phyloP scores from a whole-genome alignment of 2,113 vertebrate species.

The Seriola aureovittata region DNA sequence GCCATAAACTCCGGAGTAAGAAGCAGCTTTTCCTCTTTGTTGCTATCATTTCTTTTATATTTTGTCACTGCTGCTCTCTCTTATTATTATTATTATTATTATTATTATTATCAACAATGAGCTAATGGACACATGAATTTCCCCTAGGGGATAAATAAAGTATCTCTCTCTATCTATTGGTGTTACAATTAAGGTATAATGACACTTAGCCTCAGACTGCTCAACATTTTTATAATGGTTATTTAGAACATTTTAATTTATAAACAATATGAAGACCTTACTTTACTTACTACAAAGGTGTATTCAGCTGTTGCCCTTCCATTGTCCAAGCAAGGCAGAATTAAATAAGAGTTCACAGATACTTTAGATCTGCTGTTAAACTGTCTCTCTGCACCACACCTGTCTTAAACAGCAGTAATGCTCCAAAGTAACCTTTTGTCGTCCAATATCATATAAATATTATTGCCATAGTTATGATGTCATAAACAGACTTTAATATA shows the following conservation, averaged over 20 bases:
- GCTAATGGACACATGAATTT: too few relatives aligned
- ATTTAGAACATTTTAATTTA: background rate
- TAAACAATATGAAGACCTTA: background rate
- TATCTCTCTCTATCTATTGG: too few relatives aligned
- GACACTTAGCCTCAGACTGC: background rate
- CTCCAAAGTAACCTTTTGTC: conserved; percentile 38
- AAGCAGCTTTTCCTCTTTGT: background rate
- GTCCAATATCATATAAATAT: conserved; percentile 1
- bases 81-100: background rate
- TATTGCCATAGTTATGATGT: conserved; percentile 13
- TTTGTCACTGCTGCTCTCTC: background rate
- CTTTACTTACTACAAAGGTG: background rate
- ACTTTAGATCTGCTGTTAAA: background rate
- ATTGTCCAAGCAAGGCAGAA: background rate
- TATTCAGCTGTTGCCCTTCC: background rate
- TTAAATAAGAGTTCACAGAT: background rate
- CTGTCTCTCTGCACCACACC: background rate
- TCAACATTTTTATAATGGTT: background rate
- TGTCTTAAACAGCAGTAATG: conserved; percentile 19
- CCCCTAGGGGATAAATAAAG: too few relatives aligned
- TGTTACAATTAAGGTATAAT: background rate
- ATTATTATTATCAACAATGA: too few relatives aligned
- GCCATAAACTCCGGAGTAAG: background rate
- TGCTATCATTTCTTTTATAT: background rate
- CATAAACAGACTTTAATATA: conserved; percentile 39